phyloP scores from a whole-genome alignment of 2,797 vertebrate genomes.

The Chelonia mydas region DNA sequence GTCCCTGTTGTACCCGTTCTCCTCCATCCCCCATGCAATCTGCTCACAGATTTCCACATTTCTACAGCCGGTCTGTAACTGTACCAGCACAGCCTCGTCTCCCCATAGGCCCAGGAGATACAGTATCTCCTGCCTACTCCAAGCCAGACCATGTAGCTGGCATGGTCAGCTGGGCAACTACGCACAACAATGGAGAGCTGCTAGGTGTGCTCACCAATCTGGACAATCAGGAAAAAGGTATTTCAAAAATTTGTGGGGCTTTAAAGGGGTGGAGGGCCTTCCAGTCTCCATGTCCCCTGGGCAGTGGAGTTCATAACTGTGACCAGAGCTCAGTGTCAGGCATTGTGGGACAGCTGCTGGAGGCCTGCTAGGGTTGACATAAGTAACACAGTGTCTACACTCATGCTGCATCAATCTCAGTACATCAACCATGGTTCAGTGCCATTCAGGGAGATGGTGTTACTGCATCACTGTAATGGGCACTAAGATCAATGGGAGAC shows the following conservation, averaged over 20 bases:
- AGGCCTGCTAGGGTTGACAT: not conserved
- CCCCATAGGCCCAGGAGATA: not conserved
- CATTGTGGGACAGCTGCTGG: not conserved
- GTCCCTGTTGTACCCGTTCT: not conserved
- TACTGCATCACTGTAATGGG: not conserved
- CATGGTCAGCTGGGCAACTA: not conserved
- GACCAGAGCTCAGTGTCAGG: not conserved
- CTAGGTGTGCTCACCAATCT: not conserved
- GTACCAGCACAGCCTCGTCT: not conserved
- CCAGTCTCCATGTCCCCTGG: not conserved
- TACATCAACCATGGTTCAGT: not conserved
- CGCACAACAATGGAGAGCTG: not conserved
- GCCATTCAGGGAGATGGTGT: not conserved
- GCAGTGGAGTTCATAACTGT: not conserved
- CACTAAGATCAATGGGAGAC: not conserved
- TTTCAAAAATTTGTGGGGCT: not conserved
- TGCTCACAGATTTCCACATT: not conserved
- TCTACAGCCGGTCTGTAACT: not conserved
- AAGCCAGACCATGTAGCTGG: not conserved
- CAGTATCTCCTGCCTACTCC: not conserved
- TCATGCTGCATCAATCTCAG: not conserved
- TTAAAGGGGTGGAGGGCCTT: too few relatives aligned
- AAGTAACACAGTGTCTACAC: not conserved
- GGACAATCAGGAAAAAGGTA: not conserved
- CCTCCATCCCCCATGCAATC: not conserved